phyloP scores from a whole-genome alignment of 2,888 invertebrate species.

The Pantelozetes paolii region DNA sequence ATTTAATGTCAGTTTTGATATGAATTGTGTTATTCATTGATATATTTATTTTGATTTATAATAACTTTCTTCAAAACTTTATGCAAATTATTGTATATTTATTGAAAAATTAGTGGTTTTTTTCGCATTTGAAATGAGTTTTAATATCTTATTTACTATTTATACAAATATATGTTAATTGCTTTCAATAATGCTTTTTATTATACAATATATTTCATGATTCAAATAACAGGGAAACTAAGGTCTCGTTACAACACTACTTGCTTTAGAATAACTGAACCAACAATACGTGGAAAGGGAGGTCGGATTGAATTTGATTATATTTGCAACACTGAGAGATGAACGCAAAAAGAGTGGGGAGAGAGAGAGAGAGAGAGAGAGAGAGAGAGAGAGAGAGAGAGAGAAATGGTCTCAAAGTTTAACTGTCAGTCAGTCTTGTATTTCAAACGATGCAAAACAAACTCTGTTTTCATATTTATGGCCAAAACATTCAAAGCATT shows the following conservation, averaged over 20 bases:
- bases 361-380: background rate
- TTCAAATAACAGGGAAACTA: constrained; percentile 27
- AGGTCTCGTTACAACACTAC: background rate
- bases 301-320: background rate
- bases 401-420: constrained; percentile 27
- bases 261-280: background rate
- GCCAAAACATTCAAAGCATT: background rate
- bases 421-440: constrained; percentile 28
- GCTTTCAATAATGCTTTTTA: background rate
- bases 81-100: too few relatives aligned
- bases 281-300: constrained; percentile 13
- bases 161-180: background rate
- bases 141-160: too few relatives aligned
- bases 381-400: constrained; percentile 22
- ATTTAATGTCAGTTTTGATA: too few relatives aligned
- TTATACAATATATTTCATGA: too few relatives aligned
- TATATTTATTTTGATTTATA: too few relatives aligned
- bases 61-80: too few relatives aligned
- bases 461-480: constrained; percentile 17
- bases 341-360: background rate
- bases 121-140: too few relatives aligned
- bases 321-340: constrained; percentile 4
- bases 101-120: background rate
- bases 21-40: too few relatives aligned
- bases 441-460: constrained; percentile 32